Percentiles rank a stretch among this genome's conserved stretches.
Conservation (phyloP, 92 coral and sea anemone species). For the Zoanthus sociatus region DNA sequence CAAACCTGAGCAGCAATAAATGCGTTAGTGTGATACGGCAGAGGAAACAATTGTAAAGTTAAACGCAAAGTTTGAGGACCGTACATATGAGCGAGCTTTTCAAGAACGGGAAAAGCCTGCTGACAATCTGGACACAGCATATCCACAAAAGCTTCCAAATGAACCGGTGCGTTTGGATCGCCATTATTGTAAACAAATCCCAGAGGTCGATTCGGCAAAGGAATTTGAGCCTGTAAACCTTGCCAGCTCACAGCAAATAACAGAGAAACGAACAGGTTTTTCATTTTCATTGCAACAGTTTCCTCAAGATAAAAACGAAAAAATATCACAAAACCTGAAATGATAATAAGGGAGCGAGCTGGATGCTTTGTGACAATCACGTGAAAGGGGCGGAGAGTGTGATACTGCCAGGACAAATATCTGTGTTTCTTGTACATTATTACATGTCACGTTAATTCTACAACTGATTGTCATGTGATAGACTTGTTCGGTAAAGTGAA, state of each 20-base stretch:
- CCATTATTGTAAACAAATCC: slow-evolving; percentile 81
- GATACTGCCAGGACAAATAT: slow-evolving; percentile 37
- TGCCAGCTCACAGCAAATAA: slow-evolving; percentile 27
- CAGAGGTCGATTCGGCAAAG: slow-evolving; percentile 76
- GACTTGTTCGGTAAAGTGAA: too few relatives aligned
- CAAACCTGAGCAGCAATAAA: slow-evolving; percentile 83
- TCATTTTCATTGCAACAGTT: slow-evolving; percentile 30
- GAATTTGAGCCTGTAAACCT: slow-evolving; percentile 55
- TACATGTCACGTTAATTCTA: not conserved
- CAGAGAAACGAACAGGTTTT: slow-evolving; percentile 24
- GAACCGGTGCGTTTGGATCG: slow-evolving; percentile 70
- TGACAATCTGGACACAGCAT: slow-evolving; percentile 79
- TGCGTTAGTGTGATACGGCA: slow-evolving; percentile 86
- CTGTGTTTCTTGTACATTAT: not conserved
- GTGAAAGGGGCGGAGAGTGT: slow-evolving; percentile 34
- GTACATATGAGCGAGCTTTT: slow-evolving; percentile 75
- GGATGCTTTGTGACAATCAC: slow-evolving; percentile 42
- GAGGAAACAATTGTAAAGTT: slow-evolving; percentile 72
- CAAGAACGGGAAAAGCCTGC: slow-evolving; percentile 78
- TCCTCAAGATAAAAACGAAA: slow-evolving; percentile 41
- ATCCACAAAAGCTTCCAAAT: slow-evolving; percentile 76
- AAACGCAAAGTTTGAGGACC: slow-evolving; percentile 73
- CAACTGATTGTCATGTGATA: not conserved
- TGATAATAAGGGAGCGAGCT: not conserved
- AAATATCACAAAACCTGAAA: slow-evolving; percentile 14